Conservation (phyloP, 2,888 invertebrate genomes). For the Sesia bembeciformis region DNA sequence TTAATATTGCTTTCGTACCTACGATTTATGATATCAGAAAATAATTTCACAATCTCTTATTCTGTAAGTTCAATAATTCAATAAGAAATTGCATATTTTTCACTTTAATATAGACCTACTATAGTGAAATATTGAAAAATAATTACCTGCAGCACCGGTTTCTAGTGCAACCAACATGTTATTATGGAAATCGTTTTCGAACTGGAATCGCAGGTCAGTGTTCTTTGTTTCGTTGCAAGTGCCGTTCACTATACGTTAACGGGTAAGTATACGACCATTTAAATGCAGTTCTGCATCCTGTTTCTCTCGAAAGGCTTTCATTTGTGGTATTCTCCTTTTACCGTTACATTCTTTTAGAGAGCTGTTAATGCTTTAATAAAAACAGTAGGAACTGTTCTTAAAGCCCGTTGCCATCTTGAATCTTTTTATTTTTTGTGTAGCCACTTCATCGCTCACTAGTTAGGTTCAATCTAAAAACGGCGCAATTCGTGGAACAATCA, state of each 20-base stretch:
- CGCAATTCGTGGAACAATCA: slow-evolving; percentile 3
- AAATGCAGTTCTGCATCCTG: slow-evolving; percentile 17
- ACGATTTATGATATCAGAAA: too few species aligned
- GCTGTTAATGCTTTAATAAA: slow-evolving; percentile 4
- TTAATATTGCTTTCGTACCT: too few species aligned
- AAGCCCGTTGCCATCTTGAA: too few species aligned
- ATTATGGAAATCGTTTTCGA: slow-evolving; percentile 57
- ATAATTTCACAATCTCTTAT: too few species aligned
- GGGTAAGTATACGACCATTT: slow-evolving; percentile 11
- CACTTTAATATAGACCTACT: not conserved
- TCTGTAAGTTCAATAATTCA: too few species aligned
- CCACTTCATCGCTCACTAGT: too few species aligned
- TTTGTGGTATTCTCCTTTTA: slow-evolving; percentile 18
- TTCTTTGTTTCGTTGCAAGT: slow-evolving; percentile 47
- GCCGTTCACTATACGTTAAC: slow-evolving; percentile 21
- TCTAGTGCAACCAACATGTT: slow-evolving; percentile 27
- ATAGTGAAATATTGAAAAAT: slow-evolving; percentile 44
- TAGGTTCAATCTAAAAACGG: too few species aligned
- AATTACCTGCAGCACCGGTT: slow-evolving; percentile 42
- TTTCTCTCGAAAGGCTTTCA: slow-evolving; percentile 16
- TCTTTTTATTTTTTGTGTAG: too few species aligned
- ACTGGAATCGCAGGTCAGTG: slow-evolving; percentile 37
- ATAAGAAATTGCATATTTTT: not conserved
- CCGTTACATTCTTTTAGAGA: slow-evolving; percentile 9
- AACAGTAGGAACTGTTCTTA: not conserved